A percentile compares a stretch with the other conserved stretches of the same genome.
Conservation (phyloP, 2,113 vertebrate species). For the Hemicordylus capensis region DNA sequence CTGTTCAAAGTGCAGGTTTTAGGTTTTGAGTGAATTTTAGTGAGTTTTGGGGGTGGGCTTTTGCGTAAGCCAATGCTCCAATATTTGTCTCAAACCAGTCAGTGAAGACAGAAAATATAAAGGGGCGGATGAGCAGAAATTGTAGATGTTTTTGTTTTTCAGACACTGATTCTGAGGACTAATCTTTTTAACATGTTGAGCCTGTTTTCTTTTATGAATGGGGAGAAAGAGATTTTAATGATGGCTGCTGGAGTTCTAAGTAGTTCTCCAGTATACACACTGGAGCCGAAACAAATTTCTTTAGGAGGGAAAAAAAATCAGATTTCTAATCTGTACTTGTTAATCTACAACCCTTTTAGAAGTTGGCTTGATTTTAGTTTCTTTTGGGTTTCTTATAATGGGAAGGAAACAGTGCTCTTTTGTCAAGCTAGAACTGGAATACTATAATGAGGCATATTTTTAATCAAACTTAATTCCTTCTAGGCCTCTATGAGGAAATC, state of each 20-base stretch:
- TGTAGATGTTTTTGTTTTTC: neutral
- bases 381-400: neutral
- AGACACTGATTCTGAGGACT: neutral
- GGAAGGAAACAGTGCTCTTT: no score
- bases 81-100: no score
- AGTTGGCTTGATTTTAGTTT: neutral
- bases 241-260: no score
- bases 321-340: neutral
- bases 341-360: neutral
- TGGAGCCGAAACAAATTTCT: neutral
- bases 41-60: no score
- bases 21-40: no score
- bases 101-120: no score
- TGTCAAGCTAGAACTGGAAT: conserved; percentile 52
- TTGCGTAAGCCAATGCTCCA: no score
- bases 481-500: conserved; percentile 93
- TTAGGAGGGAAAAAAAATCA: neutral
- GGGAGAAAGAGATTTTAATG: no score
- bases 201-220: neutral
- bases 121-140: neutral
- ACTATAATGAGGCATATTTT: conserved; percentile 35
- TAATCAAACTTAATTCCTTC: conserved; percentile 19
- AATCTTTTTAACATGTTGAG: neutral
- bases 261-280: neutral
- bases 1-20: no score